Conservation (phyloP, 2,797 vertebrate genomes). For the Uromys caudimaculatus region DNA sequence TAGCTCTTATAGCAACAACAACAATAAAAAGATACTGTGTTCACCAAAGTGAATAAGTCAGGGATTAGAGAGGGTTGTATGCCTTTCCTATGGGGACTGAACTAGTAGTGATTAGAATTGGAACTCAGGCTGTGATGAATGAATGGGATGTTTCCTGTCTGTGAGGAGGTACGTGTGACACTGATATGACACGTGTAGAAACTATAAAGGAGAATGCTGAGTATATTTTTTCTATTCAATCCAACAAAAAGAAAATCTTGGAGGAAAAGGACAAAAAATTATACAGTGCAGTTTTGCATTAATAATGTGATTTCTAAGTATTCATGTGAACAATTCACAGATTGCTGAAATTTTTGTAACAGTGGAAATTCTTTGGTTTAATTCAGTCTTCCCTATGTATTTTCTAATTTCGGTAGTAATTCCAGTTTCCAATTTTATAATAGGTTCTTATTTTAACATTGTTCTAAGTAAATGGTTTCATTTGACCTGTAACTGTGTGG, state of each 20-base stretch:
- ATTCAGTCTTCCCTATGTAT: not conserved
- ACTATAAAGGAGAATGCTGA: not conserved
- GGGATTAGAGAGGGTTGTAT: not conserved
- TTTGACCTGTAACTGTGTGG: not conserved
- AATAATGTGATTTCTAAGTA: not conserved
- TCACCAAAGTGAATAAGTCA: slow-evolving; percentile 23
- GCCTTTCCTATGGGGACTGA: not conserved
- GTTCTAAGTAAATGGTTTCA: not conserved
- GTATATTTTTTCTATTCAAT: not conserved
- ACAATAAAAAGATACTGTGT: not conserved
- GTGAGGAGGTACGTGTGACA: not conserved
- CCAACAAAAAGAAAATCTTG: not conserved
- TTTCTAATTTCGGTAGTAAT: slow-evolving; percentile 12
- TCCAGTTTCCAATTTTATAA: not conserved
- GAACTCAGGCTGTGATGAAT: not conserved
- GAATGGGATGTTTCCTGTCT: not conserved
- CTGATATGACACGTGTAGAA: not conserved
- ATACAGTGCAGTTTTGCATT: not conserved
- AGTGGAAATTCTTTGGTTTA: not conserved
- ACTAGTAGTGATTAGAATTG: not conserved
- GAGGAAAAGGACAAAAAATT: not conserved
- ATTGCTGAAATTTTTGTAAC: not conserved
- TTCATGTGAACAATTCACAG: not conserved
- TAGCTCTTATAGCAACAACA: slow-evolving; percentile 4
- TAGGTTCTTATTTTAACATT: not conserved